Conservation (phyloP, 1,140 invertebrate genomes). For the Plodia interpunctella region DNA sequence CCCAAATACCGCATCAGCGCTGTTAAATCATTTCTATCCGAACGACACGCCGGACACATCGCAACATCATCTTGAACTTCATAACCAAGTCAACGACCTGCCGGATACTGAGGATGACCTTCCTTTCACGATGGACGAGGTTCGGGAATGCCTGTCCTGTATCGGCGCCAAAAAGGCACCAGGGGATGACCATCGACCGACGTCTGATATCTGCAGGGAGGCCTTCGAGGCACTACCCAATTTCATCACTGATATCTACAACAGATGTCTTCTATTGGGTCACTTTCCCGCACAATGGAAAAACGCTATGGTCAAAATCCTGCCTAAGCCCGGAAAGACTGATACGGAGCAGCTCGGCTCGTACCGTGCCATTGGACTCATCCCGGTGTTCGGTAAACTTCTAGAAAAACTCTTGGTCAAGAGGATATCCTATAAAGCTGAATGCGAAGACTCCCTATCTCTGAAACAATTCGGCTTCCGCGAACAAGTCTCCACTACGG, state of each 20-base stretch:
- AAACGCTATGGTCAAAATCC: neutral
- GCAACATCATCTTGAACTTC: neutral
- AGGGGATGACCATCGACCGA: constrained; percentile 25
- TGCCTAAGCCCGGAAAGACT: neutral
- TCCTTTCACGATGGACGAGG: constrained; percentile 16
- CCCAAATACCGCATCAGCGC: constrained; percentile 18
- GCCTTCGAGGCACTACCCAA: constrained; percentile 13
- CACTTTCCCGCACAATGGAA: neutral
- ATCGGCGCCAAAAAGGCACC: constrained; percentile 29
- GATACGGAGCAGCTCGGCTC: too few species aligned
- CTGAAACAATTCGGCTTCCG: too few species aligned
- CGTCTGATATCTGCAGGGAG: constrained; percentile 27
- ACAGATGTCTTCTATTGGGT: neutral
- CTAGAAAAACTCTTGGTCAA: too few species aligned
- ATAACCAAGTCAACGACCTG: too few species aligned
- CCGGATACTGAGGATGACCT: constrained; percentile 13
- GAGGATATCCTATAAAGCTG: too few species aligned
- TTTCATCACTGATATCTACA: constrained; percentile 16
- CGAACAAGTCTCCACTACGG: too few species aligned
- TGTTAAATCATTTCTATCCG: constrained; percentile 26
- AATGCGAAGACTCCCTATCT: too few species aligned
- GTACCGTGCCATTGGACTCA: too few species aligned
- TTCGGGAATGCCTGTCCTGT: constrained; percentile 15
- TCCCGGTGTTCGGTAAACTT: too few species aligned
- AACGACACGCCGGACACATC: constrained; percentile 21